phyloP scores from a whole-genome alignment of 2,797 vertebrate genomes.

The Sebastolobus altivelis region DNA sequence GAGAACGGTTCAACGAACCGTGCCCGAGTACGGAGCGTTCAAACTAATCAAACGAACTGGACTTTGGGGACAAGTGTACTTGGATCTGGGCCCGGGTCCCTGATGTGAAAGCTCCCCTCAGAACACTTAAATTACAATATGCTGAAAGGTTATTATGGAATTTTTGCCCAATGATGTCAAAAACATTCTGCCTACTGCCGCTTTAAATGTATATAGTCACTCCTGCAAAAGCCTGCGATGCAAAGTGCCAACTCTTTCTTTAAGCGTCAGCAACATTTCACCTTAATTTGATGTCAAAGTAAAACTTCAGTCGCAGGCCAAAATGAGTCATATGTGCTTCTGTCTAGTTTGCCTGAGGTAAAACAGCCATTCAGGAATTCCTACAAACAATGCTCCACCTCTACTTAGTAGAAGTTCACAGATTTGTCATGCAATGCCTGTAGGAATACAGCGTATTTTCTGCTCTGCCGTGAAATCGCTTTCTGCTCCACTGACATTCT shows the following conservation, averaged over 20 bases:
- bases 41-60: too few relatives aligned
- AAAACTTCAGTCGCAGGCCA: constrained; percentile 43
- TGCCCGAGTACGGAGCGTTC: too few relatives aligned
- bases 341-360: constrained; percentile 39
- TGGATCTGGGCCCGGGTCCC: too few relatives aligned
- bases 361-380: constrained; percentile 76
- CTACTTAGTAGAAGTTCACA: constrained; percentile 73
- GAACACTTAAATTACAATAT: too few relatives aligned
- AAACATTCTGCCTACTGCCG: too few relatives aligned
- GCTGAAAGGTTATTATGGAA: too few relatives aligned
- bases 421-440: constrained; percentile 81
- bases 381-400: constrained; percentile 69
- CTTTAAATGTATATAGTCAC: constrained; percentile 3
- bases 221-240: constrained; percentile 14
- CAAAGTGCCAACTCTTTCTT: constrained; percentile 13
- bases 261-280: constrained; percentile 32
- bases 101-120: not conserved
- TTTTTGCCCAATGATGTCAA: too few relatives aligned
- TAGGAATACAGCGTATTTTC: constrained; percentile 82
- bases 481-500: constrained; percentile 74
- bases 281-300: constrained; percentile 37
- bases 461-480: constrained; percentile 74
- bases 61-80: too few relatives aligned
- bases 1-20: too few relatives aligned
- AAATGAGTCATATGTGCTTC: constrained; percentile 27